These are phyloP conservation scores for Camptogramma bilineatum DNA, from an alignment of 2,888 invertebrate species.

Conservation along the genomic window DNA sequence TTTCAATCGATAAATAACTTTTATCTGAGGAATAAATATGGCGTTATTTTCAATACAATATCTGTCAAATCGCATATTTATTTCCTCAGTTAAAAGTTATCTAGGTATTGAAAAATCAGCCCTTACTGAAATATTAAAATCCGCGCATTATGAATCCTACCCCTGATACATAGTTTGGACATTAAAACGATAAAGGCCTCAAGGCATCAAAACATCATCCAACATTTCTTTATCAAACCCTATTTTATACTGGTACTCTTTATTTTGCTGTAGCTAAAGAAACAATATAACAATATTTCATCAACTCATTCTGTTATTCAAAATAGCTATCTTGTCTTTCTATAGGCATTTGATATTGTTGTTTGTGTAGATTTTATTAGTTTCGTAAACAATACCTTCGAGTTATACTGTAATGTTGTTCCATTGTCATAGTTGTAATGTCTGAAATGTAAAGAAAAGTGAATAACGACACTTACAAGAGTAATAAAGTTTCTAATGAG, in stretches of 20 bases:
- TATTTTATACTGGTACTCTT: not conserved
- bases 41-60: too few relatives aligned
- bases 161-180: too few relatives aligned
- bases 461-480: constrained; percentile 12
- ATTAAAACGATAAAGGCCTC: not conserved
- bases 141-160: too few relatives aligned
- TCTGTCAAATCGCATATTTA: too few relatives aligned
- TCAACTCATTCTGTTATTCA: not conserved
- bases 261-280: not conserved
- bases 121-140: too few relatives aligned
- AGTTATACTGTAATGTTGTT: constrained; percentile 14
- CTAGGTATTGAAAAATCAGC: too few relatives aligned
- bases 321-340: constrained; percentile 13
- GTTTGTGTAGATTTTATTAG: constrained; percentile 22
- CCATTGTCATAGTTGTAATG: constrained; percentile 19
- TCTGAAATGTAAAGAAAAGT: constrained; percentile 22
- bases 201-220: not conserved
- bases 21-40: too few relatives aligned
- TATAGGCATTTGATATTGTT: constrained; percentile 24
- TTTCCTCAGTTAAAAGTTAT: too few relatives aligned
- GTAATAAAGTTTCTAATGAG: constrained; percentile 19
- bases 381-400: constrained; percentile 13
- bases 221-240: not conserved
- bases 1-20: too few relatives aligned
- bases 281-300: not conserved